Evolutionary conservation across 2,113 vertebrate genomes (phyloP).

Genomic region (Strix aluco): DNA sequence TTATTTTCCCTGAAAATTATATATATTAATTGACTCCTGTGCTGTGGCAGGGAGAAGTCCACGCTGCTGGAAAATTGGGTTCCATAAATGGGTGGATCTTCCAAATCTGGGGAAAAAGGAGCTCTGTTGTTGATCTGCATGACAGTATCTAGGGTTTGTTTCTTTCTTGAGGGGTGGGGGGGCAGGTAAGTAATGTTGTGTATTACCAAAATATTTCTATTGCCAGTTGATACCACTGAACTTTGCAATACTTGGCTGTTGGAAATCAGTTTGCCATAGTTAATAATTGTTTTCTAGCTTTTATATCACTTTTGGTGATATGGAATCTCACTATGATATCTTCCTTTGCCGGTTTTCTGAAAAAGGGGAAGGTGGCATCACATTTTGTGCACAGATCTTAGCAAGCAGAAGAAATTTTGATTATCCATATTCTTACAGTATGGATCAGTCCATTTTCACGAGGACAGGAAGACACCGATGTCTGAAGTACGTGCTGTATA

Average conservation of each 20-base stretch:
- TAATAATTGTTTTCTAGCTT: background rate
- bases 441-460: background rate
- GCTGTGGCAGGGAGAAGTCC: background rate
- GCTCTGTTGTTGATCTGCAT: background rate
- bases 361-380: background rate
- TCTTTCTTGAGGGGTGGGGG: background rate
- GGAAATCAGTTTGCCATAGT: background rate
- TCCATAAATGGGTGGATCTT: background rate
- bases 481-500: background rate
- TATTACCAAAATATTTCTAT: background rate
- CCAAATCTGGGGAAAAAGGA: background rate
- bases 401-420: background rate
- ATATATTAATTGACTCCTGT: background rate
- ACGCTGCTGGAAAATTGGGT: background rate
- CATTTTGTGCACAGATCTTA: background rate
- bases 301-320: background rate
- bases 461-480: background rate
- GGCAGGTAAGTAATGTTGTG: background rate
- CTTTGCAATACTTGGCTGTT: background rate
- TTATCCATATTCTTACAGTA: rapidly evolving
- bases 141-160: background rate
- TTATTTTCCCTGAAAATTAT: background rate
- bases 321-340: background rate
- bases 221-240: background rate
- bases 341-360: background rate